Evolutionary conservation across 2,888 invertebrate genomes (phyloP).

Genomic region (Erebia epiphron): DNA sequence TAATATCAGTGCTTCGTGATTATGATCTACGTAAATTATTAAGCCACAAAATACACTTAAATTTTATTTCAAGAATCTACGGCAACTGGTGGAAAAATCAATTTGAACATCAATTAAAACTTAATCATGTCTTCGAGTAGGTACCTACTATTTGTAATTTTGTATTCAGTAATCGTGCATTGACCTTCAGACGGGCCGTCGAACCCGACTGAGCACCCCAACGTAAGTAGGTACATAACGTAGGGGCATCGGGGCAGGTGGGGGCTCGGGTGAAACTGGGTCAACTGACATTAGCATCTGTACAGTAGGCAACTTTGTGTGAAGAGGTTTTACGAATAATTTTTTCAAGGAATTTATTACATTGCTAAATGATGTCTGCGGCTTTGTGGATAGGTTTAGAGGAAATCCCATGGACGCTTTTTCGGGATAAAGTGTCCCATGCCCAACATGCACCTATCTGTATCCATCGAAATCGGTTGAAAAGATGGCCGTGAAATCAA

Average conservation of each 20-base stretch:
- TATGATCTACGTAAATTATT: background rate
- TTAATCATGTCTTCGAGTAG: background rate
- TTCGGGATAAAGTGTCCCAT: too few relatives aligned
- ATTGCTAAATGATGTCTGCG: too few relatives aligned
- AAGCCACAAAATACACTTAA: too few relatives aligned
- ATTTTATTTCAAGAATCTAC: background rate
- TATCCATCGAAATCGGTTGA: too few relatives aligned
- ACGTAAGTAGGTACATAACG: conserved; percentile 1
- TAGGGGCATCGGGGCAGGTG: conserved; percentile 34
- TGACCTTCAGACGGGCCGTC: conserved; percentile 51
- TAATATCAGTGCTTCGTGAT: too few relatives aligned
- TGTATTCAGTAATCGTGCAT: conserved; percentile 43
- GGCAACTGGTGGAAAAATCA: background rate
- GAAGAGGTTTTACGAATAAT: background rate
- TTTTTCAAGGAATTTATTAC: too few relatives aligned
- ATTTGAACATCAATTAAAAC: background rate
- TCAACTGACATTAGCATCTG: conserved; percentile 16
- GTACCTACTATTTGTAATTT: background rate
- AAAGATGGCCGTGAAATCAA: too few relatives aligned
- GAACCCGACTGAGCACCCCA: conserved; percentile 36
- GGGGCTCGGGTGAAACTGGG: conserved; percentile 24
- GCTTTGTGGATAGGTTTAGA: too few relatives aligned
- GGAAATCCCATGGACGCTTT: too few relatives aligned
- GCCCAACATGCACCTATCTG: too few relatives aligned
- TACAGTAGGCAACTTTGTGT: background rate